Conservation (phyloP, 2,797 vertebrate species). For the Melanotaenia trifasciata region DNA sequence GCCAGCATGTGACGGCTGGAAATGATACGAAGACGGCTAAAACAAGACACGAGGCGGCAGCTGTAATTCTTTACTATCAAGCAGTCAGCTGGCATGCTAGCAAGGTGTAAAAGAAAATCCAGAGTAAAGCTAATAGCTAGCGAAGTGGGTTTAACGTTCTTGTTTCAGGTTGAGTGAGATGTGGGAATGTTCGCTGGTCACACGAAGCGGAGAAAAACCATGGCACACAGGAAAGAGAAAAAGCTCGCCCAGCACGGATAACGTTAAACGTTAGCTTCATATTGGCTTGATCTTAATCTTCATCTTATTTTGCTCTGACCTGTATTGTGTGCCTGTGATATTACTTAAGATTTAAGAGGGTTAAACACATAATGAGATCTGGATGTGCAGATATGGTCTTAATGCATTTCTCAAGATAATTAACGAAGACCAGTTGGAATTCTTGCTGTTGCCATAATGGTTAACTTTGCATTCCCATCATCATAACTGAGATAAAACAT, state of each 20-base stretch:
- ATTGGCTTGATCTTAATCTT: constrained; percentile 16
- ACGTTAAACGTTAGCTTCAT: constrained; percentile 17
- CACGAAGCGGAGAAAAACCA: constrained; percentile 9
- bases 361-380: constrained; percentile 3
- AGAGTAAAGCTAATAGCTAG: constrained; percentile 33
- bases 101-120: constrained; percentile 57
- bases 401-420: background rate
- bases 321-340: background rate
- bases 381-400: background rate
- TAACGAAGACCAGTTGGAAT: too few species aligned
- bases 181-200: constrained; percentile 50
- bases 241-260: constrained; percentile 17
- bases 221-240: constrained; percentile 20
- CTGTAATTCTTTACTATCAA: constrained; percentile 51
- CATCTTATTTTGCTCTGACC: background rate
- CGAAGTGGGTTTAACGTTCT: constrained; percentile 20
- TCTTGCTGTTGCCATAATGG: too few species aligned
- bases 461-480: background rate
- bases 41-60: constrained; percentile 54
- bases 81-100: constrained; percentile 21
- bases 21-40: constrained; percentile 49
- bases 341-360: background rate
- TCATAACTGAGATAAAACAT: background rate
- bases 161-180: constrained; percentile 51
- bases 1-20: constrained; percentile 35